phyloP scores from a whole-genome alignment of 2,888 invertebrate species.

The Sinopyrophorus schimmeli region DNA sequence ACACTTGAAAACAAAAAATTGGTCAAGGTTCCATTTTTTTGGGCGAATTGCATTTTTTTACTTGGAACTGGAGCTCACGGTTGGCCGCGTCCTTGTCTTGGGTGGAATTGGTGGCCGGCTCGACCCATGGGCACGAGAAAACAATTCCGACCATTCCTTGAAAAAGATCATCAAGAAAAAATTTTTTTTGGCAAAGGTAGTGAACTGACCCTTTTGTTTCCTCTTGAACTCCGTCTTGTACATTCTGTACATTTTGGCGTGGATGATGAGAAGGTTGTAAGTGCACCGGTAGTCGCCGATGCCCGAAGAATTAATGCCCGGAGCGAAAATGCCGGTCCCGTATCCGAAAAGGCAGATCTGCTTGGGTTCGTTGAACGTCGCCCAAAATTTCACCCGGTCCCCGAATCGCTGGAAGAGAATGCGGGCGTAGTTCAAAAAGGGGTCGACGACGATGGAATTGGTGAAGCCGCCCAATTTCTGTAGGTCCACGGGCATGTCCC shows the following conservation, averaged over 20 bases:
- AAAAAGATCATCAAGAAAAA: constrained; percentile 44
- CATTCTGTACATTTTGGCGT: constrained; percentile 18
- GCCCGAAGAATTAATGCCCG: constrained; percentile 15
- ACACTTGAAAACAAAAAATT: constrained; percentile 30
- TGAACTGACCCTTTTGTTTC: constrained; percentile 20
- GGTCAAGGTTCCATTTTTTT: too few relatives aligned
- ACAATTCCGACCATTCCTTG: constrained; percentile 58
- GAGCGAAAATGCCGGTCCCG: constrained; percentile 10
- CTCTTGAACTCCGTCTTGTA: constrained; percentile 46
- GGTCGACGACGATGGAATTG: too few relatives aligned
- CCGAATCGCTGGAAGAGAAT: constrained; percentile 50
- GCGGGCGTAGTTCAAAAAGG: constrained; percentile 63
- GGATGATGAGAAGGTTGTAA: constrained; percentile 18
- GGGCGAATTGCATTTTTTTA: too few relatives aligned
- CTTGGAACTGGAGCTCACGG: constrained; percentile 59
- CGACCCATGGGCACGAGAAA: constrained; percentile 56
- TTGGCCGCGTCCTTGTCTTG: constrained; percentile 59
- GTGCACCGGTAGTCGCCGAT: constrained; percentile 21
- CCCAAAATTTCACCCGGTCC: constrained; percentile 34
- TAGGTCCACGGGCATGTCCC: constrained; percentile 43
- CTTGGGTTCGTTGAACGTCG: constrained; percentile 37
- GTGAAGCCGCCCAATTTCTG: constrained; percentile 66
- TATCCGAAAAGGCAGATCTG: constrained; percentile 30
- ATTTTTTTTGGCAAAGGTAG: too few relatives aligned
- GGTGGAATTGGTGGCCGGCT: constrained; percentile 55